A percentile compares a stretch with the other conserved stretches of the same genome.
Conservation (phyloP, 1,140 invertebrate species). For the Pogonus chalceus region DNA sequence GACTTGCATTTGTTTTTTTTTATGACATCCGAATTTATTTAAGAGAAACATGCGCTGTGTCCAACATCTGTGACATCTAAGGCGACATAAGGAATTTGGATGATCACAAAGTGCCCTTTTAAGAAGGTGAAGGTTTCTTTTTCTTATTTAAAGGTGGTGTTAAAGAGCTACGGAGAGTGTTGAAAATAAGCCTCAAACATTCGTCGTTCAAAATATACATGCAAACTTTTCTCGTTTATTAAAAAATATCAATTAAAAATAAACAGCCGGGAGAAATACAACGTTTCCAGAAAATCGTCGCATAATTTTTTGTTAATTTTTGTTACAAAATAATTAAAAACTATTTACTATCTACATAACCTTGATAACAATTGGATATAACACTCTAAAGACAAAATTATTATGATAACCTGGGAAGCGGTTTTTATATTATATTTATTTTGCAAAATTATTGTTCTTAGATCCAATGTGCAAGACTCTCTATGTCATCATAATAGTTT, state of each 20-base stretch:
- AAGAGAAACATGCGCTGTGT: not conserved
- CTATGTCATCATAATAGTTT: constrained; percentile 1
- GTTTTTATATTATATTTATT: constrained; percentile 7
- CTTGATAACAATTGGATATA: constrained; percentile 30
- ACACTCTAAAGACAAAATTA: constrained; percentile 29
- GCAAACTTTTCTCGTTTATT: constrained; percentile 8
- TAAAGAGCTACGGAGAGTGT: constrained; percentile 9
- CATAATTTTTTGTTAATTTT: constrained; percentile 19
- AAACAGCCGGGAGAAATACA: constrained; percentile 13
- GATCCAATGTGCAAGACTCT: not conserved
- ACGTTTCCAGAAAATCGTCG: constrained; percentile 12
- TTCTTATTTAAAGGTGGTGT: not conserved
- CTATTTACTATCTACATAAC: constrained; percentile 32
- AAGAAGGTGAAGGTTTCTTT: constrained; percentile 12
- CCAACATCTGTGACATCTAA: constrained; percentile 10
- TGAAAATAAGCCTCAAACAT: constrained; percentile 22
- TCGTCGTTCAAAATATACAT: constrained; percentile 24
- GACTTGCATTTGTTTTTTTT: too few species aligned
- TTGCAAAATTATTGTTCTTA: constrained; percentile 4
- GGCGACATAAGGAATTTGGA: constrained; percentile 29
- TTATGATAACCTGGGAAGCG: constrained; percentile 24
- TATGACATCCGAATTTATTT: too few species aligned
- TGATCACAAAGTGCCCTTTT: constrained; percentile 24
- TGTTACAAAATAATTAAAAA: constrained; percentile 29
- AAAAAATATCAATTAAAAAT: constrained; percentile 5